Evolutionary conservation across 2,888 invertebrate species (phyloP), one percentile per base, ranked within the genome.

Genomic region (Eupeodes luniger): DNA sequence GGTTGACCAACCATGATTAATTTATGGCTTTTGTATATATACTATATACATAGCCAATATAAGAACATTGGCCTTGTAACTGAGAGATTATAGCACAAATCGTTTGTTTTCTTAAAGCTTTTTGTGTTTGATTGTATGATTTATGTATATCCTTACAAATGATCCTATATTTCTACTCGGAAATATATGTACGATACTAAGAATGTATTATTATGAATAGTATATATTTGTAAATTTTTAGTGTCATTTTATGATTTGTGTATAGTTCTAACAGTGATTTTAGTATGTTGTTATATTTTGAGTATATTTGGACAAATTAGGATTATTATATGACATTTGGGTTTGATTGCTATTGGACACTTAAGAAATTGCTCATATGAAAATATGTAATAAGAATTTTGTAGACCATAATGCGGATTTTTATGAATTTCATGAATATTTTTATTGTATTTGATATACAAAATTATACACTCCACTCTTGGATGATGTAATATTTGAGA

Each of bases 221-320:
- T 3, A 27, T 27, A 11, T 19, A 2, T 49, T 49, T 27, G 44
- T 7, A 19, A 10, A 7, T 27, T 57, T 57, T 72, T 12, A 72
- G 70, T 55, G 70, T 40, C 7, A 12, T 69, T 69, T 69, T 69
- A 74, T 57, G 9, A 44, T 74, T n/a, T 19, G n/a, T 74, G 27
- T 40, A 27, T 27, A 27, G 27, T 27, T 27, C 27, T 44, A 59
- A 19, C 47, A 34, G 27, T 47, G 27, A 27, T n/a, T 75, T 57
- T 44, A 19, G 19, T 10, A 27, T 61, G 19, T 61, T 74, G 5
- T 61, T 12, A 40, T 49, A 55, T 47, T 44, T 47, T 40, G 27
- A 40, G 40, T 5, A 7, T 27, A 19, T 40, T 40, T 19, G 57
- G 44, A 70, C 19, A 70, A 70, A 55, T 70, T 14, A 5, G 44